These are phyloP conservation scores for Sesia apiformis DNA, from an alignment of 2,888 invertebrate genomes.

Conservation along the genomic window DNA sequence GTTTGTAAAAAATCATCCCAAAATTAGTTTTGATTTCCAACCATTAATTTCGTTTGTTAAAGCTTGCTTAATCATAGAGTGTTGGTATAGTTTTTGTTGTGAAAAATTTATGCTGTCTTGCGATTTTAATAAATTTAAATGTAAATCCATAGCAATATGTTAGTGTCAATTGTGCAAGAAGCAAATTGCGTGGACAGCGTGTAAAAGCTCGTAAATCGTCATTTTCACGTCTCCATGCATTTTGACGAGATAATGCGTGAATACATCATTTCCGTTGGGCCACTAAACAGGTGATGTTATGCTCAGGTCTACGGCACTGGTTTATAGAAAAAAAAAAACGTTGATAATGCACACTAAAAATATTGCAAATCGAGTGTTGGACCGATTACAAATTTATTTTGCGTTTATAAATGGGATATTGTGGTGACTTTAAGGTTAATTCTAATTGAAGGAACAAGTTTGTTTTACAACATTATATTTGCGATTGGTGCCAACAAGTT, in stretches of 20 bases:
- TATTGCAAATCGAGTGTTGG: too few relatives aligned
- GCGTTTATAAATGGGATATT: too few relatives aligned
- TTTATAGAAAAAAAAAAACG: background rate
- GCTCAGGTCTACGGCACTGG: too few relatives aligned
- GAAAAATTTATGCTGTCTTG: too few relatives aligned
- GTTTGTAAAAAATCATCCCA: too few relatives aligned
- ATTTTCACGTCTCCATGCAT: conserved; percentile 38
- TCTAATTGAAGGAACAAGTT: background rate
- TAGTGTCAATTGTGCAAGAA: conserved; percentile 4
- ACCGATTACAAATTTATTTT: too few relatives aligned
- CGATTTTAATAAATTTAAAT: background rate
- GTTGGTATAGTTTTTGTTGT: too few relatives aligned
- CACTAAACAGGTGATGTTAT: conserved; percentile 7
- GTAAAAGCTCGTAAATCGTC: conserved; percentile 41
- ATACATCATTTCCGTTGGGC: conserved; percentile 24
- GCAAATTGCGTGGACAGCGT: conserved; percentile 14
- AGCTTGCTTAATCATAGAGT: too few relatives aligned
- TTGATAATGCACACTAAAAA: too few relatives aligned
- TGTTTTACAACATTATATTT: background rate
- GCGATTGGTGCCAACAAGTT: too few relatives aligned
- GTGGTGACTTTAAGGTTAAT: background rate
- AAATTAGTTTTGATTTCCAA: too few relatives aligned
- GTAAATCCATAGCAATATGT: conserved; percentile 2
- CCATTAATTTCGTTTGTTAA: too few relatives aligned
- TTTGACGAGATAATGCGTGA: conserved; percentile 43